phyloP scores from a whole-genome alignment of 2,888 invertebrate genomes.

The Dryomyza anilis region DNA sequence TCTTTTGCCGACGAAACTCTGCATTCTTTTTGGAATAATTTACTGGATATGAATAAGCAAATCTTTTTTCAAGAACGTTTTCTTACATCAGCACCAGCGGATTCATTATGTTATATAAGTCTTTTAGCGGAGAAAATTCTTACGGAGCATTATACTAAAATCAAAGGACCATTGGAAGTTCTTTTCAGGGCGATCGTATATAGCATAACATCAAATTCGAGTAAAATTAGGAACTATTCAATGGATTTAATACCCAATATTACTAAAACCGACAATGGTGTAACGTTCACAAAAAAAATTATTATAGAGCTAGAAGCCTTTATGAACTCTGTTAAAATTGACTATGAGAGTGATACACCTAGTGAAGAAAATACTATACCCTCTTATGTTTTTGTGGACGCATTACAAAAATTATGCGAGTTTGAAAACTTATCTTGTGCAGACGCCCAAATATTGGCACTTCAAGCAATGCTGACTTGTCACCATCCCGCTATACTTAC shows the following conservation, averaged over 20 bases:
- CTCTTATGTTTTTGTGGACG: conserved; percentile 50
- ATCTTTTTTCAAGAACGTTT: conserved; percentile 84
- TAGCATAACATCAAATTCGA: conserved; percentile 70
- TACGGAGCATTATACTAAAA: conserved; percentile 70
- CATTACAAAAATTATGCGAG: conserved; percentile 49
- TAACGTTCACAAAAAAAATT: conserved; percentile 68
- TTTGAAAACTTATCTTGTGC: conserved; percentile 44
- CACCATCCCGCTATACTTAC: conserved; percentile 75
- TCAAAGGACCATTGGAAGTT: conserved; percentile 70
- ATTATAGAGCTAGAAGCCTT: conserved; percentile 71
- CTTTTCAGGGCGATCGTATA: conserved; percentile 75
- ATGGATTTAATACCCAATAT: conserved; percentile 68
- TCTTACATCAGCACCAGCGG: conserved; percentile 72
- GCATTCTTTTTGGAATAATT: conserved; percentile 70
- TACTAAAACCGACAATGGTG: conserved; percentile 66
- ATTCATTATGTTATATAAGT: conserved; percentile 74
- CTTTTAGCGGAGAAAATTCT: conserved; percentile 75
- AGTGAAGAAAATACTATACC: conserved; percentile 46
- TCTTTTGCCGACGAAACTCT: conserved; percentile 62
- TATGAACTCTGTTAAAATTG: conserved; percentile 69
- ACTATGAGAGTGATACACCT: conserved; percentile 44
- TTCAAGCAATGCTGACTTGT: conserved; percentile 72
- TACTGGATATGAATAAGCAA: conserved; percentile 78
- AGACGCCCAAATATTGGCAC: conserved; percentile 68
- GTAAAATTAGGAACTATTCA: conserved; percentile 69